Conservation (phyloP, 2,797 vertebrate genomes). For the Aulostomus chinensis region DNA sequence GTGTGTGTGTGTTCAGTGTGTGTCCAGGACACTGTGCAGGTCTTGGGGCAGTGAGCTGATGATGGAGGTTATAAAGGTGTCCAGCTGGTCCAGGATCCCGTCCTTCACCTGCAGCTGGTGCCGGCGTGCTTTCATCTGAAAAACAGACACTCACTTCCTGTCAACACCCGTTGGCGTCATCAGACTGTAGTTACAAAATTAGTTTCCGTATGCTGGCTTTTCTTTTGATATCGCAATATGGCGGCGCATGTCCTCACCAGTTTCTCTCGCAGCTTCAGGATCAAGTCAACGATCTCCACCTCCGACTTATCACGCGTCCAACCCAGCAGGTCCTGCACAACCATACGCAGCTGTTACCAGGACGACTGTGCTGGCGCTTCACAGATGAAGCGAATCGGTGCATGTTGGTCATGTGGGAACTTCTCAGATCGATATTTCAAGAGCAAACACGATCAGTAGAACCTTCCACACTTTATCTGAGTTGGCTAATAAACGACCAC, state of each 20-base stretch:
- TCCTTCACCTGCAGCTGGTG: constrained; percentile 87
- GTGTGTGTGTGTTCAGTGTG: constrained; percentile 59
- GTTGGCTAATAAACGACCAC: too few relatives aligned
- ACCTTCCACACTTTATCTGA: too few relatives aligned
- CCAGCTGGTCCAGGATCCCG: constrained; percentile 77
- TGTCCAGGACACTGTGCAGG: constrained; percentile 83
- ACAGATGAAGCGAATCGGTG: too few relatives aligned
- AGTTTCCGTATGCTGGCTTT: too few relatives aligned
- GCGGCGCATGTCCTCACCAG: constrained; percentile 84
- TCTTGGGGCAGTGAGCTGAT: constrained; percentile 85
- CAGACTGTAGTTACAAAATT: too few relatives aligned
- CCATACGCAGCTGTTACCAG: not conserved
- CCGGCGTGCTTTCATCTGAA: constrained; percentile 80
- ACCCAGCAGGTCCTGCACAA: constrained; percentile 82
- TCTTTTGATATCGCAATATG: too few relatives aligned
- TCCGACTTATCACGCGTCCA: constrained; percentile 96
- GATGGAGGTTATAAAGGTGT: constrained; percentile 73
- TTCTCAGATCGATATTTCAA: too few relatives aligned
- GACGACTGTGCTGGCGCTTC: too few relatives aligned
- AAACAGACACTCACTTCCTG: constrained; percentile 10
- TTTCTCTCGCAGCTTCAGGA: constrained; percentile 92
- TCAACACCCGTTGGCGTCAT: not conserved
- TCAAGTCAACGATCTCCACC: constrained; percentile 92
- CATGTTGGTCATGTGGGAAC: too few relatives aligned
- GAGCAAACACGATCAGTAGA: too few relatives aligned